These are phyloP conservation scores for Drosophila aldrichi DNA, from an alignment of 2,888 invertebrate species.

Conservation along the genomic window DNA sequence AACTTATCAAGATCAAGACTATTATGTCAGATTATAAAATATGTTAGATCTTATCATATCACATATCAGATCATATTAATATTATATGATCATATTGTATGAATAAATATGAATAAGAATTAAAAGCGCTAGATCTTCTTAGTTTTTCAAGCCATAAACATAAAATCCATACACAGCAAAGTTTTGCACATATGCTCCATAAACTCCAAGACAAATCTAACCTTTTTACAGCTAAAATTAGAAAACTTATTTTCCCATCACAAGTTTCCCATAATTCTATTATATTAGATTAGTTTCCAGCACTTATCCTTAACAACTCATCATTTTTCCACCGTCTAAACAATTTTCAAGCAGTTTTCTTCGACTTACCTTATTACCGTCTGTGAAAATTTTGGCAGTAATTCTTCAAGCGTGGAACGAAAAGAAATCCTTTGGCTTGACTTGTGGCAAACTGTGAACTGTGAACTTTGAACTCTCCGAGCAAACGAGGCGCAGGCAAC, in stretches of 20 bases:
- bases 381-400: constrained; percentile 85
- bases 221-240: background rate
- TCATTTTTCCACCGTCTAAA: background rate
- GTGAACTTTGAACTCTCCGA: constrained; percentile 1
- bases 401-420: constrained; percentile 79
- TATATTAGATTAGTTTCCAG: background rate
- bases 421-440: constrained; percentile 70
- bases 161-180: too few relatives aligned
- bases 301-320: background rate
- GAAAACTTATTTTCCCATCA: background rate
- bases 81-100: too few relatives aligned
- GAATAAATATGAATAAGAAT: too few relatives aligned
- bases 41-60: background rate
- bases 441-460: constrained; percentile 26
- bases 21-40: too few relatives aligned
- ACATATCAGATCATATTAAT: background rate
- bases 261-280: background rate
- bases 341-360: background rate
- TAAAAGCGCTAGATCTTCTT: too few relatives aligned
- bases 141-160: too few relatives aligned
- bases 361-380: constrained; percentile 85
- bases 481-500: constrained; percentile 18
- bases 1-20: background rate
- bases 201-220: background rate
- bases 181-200: too few relatives aligned